Evolutionary conservation across 1,140 invertebrate species (phyloP), one percentile per base, ranked within the genome.

Genomic region (Rhopalosiphum maidis): DNA sequence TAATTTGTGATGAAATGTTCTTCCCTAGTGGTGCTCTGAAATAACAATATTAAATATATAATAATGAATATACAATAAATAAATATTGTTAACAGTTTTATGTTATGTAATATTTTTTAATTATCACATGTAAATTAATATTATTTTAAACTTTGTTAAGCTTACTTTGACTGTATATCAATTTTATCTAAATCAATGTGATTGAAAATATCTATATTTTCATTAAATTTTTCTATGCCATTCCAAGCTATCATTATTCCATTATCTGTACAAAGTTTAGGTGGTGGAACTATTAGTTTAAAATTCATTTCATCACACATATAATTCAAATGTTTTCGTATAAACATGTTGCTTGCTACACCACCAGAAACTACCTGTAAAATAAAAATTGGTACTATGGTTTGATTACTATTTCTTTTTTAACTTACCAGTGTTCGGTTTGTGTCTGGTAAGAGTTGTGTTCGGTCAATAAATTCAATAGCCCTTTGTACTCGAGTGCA

Each of bases 241-340:
- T 99, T 99, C 99, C 99, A 99, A 41, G 99, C 99, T 94, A 99
- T 98, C 99, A 99, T 99, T n/a, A 99, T 96, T 37, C 99, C 99
- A 96, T 99, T 99, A 95, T 99, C 99, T 8, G 98, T 99, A 95
- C 99, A 99, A 1, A 99, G 96, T 94, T 96, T 96, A n/a, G 97
- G 96, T 30, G 98, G 97, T 37, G 99, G 98, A 94, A 97, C 96
- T 85, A 96, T 96, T 37, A 97, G 96, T 94, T 96, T 96, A 94
- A 97, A 98, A 46, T 96, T 96, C 94, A 96, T 96, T 94, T 97
- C 95, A 9, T 96, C 94, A 94, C 97, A 98, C 86, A 99, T 94
- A 93, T 96, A 95, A 94, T 96, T 94, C 11, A 99, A 95, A 91
- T 96, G 96, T 94, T 96, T 95, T 88, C 96, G 96, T 35, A 99